Evolutionary conservation across 2,797 vertebrate genomes (phyloP), one percentile per base, ranked within the genome.

Genomic region (Platyrinchus mystaceus): DNA sequence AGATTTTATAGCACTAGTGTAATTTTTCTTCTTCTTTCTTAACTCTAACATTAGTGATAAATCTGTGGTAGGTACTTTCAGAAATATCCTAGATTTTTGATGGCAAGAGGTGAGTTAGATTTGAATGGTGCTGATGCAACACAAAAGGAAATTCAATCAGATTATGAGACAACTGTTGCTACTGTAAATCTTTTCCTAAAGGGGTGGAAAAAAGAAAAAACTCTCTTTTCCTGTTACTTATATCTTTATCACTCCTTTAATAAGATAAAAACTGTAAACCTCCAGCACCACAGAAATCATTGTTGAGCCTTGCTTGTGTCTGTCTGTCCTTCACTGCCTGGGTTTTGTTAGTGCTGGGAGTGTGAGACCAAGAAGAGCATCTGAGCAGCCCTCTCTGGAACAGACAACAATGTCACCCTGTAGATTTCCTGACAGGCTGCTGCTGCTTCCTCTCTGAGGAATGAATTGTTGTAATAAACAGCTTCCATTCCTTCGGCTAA

Each of bases 361-460:
- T 47, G 80, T 80, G 71, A 93, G 46, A 55, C 50, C n/a, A n/a
- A 64, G 46, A 69, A 64, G 49, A 92, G 47, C 43, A 58, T 14
- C 60, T 82, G 58, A 90, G 37, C 67, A 58, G 52, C 56, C 36
- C 17, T 76, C 44, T 73, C 58, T 79, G 81, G 39, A 94, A 71
- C 80, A 92, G 49, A 34, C 56, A 50, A 10, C 59, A 87, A 3
- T 34, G 32, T 63, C 84, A 56, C 69, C 55, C 74, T 71, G 37
- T 86, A 46, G 55, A 84, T 64, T 91, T 95, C 77, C 85, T 96
- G 95, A 44, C 83, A 90, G 66, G 7, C 70, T 80, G 50, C 89
- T 96, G 39, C 58, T 87, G 46, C 78, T 92, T 89, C 93, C 86
- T 84, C 83, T 75, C 95, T 79, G 82, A 76, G 56, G 53, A 94